Evolutionary conservation across 2,888 invertebrate species (phyloP).

Genomic region (Camponotus fellah): DNA sequence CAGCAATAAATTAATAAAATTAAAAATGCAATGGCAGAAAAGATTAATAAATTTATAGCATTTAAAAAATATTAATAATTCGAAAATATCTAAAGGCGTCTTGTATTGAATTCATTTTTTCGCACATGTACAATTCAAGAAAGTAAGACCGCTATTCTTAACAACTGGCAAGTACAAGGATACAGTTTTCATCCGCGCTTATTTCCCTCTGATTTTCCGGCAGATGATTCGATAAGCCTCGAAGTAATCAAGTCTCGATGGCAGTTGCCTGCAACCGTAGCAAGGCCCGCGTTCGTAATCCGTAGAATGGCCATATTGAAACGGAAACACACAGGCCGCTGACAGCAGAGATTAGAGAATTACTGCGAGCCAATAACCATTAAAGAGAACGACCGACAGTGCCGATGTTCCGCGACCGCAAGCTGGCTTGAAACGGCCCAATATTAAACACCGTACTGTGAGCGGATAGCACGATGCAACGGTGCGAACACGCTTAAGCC

Average conservation of each 20-base stretch:
- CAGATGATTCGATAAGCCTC: constrained; percentile 80
- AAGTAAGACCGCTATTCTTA: constrained; percentile 14
- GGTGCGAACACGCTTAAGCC: constrained; percentile 59
- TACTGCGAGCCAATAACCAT: constrained; percentile 84
- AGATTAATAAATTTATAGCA: neutral
- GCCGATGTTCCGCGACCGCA: constrained; percentile 78
- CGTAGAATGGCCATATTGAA: constrained; percentile 82
- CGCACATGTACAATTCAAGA: constrained; percentile 5
- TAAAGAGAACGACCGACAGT: constrained; percentile 84
- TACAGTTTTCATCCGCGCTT: constrained; percentile 53
- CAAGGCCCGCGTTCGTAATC: constrained; percentile 76
- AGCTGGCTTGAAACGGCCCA: constrained; percentile 80
- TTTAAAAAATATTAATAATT: neutral
- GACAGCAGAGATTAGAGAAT: constrained; percentile 85
- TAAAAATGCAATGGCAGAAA: neutral
- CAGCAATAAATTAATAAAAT: neutral
- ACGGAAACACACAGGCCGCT: constrained; percentile 83
- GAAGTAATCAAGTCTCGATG: constrained; percentile 81
- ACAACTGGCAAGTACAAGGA: constrained; percentile 17
- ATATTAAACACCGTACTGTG: constrained; percentile 81
- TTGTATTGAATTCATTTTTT: neutral
- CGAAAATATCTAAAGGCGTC: neutral
- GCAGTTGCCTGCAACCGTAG: constrained; percentile 77
- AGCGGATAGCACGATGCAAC: constrained; percentile 68
- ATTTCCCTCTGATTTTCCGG: constrained; percentile 78